Percentiles rank a stretch among this genome's conserved stretches.
Evolutionary conservation across 2,113 vertebrate genomes (phyloP).

Genomic region (Probosciger aterrimus): DNA sequence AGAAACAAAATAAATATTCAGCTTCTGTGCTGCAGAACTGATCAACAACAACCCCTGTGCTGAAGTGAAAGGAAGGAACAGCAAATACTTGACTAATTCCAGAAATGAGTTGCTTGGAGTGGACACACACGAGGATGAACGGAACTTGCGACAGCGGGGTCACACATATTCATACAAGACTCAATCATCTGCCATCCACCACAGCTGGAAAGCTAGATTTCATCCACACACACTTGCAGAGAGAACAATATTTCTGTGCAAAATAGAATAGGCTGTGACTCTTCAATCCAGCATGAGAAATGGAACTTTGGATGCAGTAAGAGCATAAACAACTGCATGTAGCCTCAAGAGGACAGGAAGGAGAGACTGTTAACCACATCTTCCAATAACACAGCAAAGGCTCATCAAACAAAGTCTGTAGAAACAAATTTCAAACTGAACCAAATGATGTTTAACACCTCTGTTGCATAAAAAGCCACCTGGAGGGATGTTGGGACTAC

Average conservation of each 20-base stretch:
- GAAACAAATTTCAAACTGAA: neutral
- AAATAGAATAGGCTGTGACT: neutral
- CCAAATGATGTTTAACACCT: neutral
- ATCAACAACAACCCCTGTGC: neutral
- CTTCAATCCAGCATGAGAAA: neutral
- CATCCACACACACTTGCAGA: neutral
- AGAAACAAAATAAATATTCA: neutral
- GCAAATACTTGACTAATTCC: neutral
- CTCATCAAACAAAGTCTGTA: neutral
- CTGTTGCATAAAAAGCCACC: neutral
- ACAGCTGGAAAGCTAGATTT: neutral
- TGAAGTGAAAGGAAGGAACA: neutral
- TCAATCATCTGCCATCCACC: neutral
- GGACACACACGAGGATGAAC: neutral
- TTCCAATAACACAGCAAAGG: neutral
- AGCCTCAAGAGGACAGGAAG: neutral
- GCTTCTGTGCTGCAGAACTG: neutral
- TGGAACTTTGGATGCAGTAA: neutral
- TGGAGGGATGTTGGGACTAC: neutral
- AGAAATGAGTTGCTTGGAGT: neutral
- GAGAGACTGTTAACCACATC: neutral
- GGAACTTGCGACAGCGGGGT: neutral
- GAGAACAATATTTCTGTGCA: neutral
- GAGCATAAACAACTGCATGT: neutral
- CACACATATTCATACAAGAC: fast-evolving